These are phyloP conservation scores for Ormyrus nitidulus DNA, from an alignment of 2,888 invertebrate genomes.

Conservation along the genomic window DNA sequence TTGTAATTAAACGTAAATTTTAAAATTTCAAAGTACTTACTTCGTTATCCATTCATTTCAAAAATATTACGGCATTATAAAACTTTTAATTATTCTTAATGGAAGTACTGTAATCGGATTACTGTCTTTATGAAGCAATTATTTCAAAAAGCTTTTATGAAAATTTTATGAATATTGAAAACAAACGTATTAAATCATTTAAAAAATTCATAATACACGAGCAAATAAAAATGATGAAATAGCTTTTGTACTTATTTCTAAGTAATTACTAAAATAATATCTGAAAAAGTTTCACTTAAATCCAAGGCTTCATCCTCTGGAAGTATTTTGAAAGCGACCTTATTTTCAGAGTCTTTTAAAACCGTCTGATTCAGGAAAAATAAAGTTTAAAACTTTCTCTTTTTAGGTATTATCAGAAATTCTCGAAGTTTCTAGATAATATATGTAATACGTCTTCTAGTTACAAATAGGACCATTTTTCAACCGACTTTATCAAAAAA, in stretches of 20 bases:
- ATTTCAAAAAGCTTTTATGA: no score
- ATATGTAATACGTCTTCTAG: constrained; percentile 5
- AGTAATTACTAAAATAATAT: constrained; percentile 31
- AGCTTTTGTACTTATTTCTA: background rate
- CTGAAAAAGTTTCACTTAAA: constrained; percentile 16
- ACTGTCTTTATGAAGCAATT: no score
- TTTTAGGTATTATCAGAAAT: background rate
- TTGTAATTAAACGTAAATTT: background rate
- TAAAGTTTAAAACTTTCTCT: constrained; percentile 11
- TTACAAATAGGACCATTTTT: background rate
- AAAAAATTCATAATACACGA: no score
- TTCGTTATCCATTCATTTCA: no score
- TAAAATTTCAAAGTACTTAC: background rate
- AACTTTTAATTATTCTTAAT: no score
- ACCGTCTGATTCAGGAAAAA: constrained; percentile 34
- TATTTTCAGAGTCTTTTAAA: constrained; percentile 44
- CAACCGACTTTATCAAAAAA: no score
- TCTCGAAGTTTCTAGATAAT: background rate
- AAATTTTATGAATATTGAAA: no score
- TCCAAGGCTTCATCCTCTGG: constrained; percentile 19
- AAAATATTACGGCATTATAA: no score
- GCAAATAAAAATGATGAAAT: no score
- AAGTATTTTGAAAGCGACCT: constrained; percentile 43
- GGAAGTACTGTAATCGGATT: no score
- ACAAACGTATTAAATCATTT: no score